Conservation (phyloP, 92 coral and sea anemone species). For the Hydrozoanthus gracilis region DNA sequence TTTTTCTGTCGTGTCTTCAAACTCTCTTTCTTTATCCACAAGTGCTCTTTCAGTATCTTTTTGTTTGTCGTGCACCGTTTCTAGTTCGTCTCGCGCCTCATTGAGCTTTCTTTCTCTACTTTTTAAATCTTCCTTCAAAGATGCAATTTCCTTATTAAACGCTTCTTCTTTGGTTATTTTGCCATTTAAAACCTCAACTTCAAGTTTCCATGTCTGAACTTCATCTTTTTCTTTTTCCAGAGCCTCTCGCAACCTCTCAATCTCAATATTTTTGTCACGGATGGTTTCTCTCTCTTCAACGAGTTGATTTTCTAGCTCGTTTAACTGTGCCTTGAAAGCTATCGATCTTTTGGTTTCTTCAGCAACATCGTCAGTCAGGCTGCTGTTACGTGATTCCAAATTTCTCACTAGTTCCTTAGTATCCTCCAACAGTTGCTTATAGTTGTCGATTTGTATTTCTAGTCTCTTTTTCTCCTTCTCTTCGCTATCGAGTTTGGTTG, state of each 20-base stretch:
- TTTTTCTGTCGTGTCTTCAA: conserved; percentile 46
- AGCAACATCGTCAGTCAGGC: conserved; percentile 68
- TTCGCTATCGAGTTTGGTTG: conserved; percentile 58
- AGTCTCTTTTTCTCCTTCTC: conserved; percentile 71
- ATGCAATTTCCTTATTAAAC: conserved; percentile 46
- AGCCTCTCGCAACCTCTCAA: conserved; percentile 64
- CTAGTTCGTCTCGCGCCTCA: conserved; percentile 26
- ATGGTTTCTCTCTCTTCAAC: conserved; percentile 65
- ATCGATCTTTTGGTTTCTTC: conserved; percentile 71
- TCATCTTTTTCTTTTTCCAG: conserved; percentile 48
- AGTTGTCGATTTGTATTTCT: conserved; percentile 62
- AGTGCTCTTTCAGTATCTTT: not conserved
- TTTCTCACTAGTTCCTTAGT: conserved; percentile 78
- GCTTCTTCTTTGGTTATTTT: conserved; percentile 71
- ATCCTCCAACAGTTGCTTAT: conserved; percentile 71
- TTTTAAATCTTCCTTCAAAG: conserved; percentile 50
- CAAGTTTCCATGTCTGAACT: conserved; percentile 48
- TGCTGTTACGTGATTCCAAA: conserved; percentile 73
- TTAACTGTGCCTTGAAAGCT: conserved; percentile 70
- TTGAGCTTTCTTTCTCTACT: conserved; percentile 61
- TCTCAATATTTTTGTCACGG: conserved; percentile 50
- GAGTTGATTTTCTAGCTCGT: conserved; percentile 67
- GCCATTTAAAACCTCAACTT: conserved; percentile 59
- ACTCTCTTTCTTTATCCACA: not conserved
- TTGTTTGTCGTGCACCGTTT: not conserved